phyloP scores from a whole-genome alignment of 2,113 vertebrate genomes.

The Nicator chloris region DNA sequence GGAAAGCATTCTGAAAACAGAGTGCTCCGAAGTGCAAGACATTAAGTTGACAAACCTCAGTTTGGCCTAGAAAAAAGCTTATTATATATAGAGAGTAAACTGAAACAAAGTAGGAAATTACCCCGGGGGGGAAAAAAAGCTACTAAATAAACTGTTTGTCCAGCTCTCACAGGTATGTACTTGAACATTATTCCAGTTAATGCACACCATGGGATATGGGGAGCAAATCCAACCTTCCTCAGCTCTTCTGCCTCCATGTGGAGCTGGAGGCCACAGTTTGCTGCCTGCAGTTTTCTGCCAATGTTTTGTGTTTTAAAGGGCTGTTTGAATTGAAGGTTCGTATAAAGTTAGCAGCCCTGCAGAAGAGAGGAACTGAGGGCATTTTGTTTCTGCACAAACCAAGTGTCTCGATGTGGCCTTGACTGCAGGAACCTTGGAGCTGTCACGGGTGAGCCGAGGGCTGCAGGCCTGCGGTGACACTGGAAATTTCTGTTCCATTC shows the following conservation, averaged over 20 bases:
- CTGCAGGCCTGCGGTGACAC: background rate
- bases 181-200: background rate
- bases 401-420: background rate
- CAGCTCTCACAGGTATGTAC: background rate
- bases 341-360: background rate
- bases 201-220: accelerated
- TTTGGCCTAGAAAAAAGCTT: background rate
- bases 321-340: background rate
- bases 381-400: background rate
- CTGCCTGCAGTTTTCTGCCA: background rate
- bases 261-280: no score
- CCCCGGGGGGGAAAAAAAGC: background rate
- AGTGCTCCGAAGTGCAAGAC: background rate
- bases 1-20: background rate
- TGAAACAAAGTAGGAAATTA: background rate
- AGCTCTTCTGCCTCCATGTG: background rate
- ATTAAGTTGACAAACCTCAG: background rate
- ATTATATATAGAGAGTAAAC: background rate
- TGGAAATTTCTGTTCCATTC: background rate
- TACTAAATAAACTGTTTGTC: background rate
- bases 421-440: background rate
- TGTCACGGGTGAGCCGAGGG: background rate
- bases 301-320: background rate
- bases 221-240: background rate
- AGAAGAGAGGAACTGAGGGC: background rate